Evolutionary conservation across 2,113 vertebrate species (phyloP).

Genomic region (Gavialis gangeticus): DNA sequence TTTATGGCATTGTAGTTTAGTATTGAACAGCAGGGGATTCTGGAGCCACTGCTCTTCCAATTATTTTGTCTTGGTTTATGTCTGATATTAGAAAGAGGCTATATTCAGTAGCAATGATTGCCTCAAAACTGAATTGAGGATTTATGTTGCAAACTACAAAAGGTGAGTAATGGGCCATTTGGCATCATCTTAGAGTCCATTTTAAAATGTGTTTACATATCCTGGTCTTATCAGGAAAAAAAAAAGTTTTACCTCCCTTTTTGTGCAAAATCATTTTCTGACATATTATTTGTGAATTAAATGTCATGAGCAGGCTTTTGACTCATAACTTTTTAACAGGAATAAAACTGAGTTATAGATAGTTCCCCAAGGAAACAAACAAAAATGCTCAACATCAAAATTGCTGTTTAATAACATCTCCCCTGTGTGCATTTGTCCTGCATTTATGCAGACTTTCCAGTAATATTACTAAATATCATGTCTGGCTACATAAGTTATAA

Average conservation of each 20-base stretch:
- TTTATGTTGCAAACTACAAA: background rate
- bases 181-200: background rate
- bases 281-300: background rate
- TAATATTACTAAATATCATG: background rate
- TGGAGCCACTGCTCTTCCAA: background rate
- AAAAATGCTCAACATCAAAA: background rate
- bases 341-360: background rate
- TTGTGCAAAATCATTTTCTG: background rate
- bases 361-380: conserved; percentile 1
- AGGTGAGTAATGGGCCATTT: background rate
- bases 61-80: background rate
- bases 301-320: background rate
- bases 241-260: background rate
- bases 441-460: background rate
- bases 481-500: background rate
- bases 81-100: background rate
- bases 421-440: background rate
- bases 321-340: conserved; percentile 7
- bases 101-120: background rate
- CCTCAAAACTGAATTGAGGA: background rate
- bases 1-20: background rate
- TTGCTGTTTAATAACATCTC: background rate
- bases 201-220: background rate
- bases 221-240: background rate
- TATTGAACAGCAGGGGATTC: background rate